Conservation (phyloP, 2,888 invertebrate genomes). For the Ectemnius continuus region DNA sequence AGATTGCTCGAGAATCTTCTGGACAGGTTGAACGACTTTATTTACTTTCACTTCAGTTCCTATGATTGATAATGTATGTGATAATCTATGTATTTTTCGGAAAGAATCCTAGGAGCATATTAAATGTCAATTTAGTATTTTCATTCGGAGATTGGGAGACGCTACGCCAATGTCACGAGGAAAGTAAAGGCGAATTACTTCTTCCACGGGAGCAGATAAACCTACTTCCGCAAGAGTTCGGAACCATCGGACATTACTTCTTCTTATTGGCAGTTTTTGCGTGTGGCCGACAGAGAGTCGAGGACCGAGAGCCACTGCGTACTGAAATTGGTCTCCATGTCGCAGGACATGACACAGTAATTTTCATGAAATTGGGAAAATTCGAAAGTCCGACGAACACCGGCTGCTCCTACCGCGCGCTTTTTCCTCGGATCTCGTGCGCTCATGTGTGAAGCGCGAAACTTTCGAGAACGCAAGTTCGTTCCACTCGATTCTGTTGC, state of each 20-base stretch:
- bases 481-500: no score
- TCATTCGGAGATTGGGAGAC: no score
- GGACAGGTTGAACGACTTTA: constrained; percentile 14
- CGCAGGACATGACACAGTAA: no score
- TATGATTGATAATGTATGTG: constrained; percentile 27
- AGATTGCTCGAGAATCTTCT: constrained; percentile 36
- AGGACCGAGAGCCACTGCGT: not conserved
- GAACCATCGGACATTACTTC: not conserved
- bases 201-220: not conserved
- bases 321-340: no score
- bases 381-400: no score
- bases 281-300: not conserved
- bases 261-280: not conserved
- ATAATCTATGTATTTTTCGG: constrained; percentile 5
- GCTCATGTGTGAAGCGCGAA: no score
- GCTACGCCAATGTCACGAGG: constrained; percentile 36
- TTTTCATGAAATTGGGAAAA: no score
- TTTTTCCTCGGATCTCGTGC: no score
- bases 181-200: constrained; percentile 36
- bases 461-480: no score
- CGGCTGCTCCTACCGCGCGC: no score
- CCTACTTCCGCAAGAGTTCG: not conserved
- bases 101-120: not conserved
- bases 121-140: not conserved
- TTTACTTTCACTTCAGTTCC: constrained; percentile 49